Evolutionary conservation across 2,888 invertebrate species (phyloP).

Genomic region (Phengaris arion): DNA sequence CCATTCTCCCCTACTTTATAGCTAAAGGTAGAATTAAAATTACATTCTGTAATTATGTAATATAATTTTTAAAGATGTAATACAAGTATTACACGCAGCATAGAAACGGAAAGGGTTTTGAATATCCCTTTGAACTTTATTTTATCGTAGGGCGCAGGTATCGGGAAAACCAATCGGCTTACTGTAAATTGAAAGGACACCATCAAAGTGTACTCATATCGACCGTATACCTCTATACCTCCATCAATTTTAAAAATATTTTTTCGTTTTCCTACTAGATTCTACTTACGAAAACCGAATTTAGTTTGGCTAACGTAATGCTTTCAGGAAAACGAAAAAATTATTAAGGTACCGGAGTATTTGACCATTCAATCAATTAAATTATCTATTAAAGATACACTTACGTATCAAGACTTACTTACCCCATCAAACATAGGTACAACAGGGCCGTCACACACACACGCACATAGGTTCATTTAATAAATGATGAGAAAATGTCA

Average conservation of each 20-base stretch:
- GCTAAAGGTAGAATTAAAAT: neutral
- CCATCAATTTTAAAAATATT: neutral
- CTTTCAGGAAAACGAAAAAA: neutral
- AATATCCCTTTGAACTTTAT: slow-evolving; percentile 27
- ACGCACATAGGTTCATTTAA: neutral
- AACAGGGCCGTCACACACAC: neutral
- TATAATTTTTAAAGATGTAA: neutral
- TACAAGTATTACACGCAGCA: neutral
- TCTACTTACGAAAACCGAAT: neutral
- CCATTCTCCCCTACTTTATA: no score
- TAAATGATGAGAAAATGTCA: slow-evolving; percentile 12
- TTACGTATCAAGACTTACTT: neutral
- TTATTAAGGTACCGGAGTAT: no score
- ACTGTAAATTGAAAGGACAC: slow-evolving; percentile 29
- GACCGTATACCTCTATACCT: neutral
- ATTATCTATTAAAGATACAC: no score
- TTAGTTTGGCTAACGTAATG: neutral
- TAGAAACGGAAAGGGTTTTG: slow-evolving; percentile 1
- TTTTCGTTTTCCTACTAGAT: neutral
- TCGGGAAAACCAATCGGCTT: slow-evolving; percentile 29
- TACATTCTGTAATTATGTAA: neutral
- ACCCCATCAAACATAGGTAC: neutral
- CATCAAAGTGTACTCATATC: slow-evolving; percentile 25
- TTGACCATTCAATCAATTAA: no score
- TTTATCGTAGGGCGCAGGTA: slow-evolving; percentile 28